phyloP scores from a whole-genome alignment of 2,888 invertebrate genomes.

The Omphaloscelis lunosa region DNA sequence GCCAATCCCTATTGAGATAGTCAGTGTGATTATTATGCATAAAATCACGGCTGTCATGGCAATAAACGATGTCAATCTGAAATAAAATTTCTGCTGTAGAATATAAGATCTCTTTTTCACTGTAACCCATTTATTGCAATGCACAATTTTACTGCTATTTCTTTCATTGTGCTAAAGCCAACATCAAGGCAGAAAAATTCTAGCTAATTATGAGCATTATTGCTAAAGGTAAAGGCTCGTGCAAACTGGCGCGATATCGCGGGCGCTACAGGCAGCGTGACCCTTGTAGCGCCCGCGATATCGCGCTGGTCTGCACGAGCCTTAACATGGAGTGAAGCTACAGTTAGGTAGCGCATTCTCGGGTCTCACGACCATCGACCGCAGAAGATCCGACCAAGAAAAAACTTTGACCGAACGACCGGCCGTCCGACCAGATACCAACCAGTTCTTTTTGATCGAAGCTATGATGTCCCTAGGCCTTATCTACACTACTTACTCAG shows the following conservation, averaged over 20 bases:
- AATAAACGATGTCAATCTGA: conserved; percentile 74
- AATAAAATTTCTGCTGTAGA: conserved; percentile 29
- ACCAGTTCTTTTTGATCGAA: neutral
- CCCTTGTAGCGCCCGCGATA: too few relatives aligned
- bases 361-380: neutral
- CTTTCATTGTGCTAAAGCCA: neutral
- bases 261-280: too few relatives aligned
- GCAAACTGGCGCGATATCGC: too few relatives aligned
- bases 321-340: neutral
- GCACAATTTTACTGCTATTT: neutral
- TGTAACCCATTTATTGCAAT: neutral
- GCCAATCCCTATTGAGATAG: conserved; percentile 74
- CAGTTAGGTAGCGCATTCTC: neutral
- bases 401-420: neutral
- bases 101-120: neutral
- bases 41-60: conserved; percentile 74
- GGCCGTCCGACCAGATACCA: neutral
- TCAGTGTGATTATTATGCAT: conserved; percentile 74
- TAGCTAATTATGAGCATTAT: neutral
- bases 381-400: neutral
- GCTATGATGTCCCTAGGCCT: neutral
- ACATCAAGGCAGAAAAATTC: neutral
- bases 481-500: too few relatives aligned
- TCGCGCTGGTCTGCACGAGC: too few relatives aligned
- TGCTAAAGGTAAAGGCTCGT: neutral